phyloP scores from a whole-genome alignment of 92 coral and sea anemone genomes.

The Palythoa caribaeorum region DNA sequence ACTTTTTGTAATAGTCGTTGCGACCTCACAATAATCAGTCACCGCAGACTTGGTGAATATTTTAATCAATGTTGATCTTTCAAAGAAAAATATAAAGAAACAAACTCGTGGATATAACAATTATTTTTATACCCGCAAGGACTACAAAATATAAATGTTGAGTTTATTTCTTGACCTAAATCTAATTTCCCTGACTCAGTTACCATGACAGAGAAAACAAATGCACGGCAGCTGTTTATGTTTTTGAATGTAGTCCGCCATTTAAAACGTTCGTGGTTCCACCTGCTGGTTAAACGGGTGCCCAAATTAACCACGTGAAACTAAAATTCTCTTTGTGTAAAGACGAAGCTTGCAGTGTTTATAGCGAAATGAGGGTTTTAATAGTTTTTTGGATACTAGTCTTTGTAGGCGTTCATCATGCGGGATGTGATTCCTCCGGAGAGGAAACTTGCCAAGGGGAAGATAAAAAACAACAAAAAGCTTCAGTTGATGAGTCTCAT shows the following conservation, averaged over 20 bases:
- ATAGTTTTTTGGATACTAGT: background rate
- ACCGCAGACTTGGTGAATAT: too few species aligned
- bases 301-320: background rate
- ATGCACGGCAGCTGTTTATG: background rate
- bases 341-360: background rate
- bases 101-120: too few species aligned
- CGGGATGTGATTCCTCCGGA: background rate
- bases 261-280: background rate
- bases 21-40: too few species aligned
- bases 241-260: too few species aligned
- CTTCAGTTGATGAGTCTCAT: background rate
- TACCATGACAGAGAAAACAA: too few species aligned
- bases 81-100: too few species aligned
- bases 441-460: background rate
- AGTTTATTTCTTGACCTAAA: too few species aligned
- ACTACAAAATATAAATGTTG: too few species aligned
- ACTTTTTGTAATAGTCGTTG: too few species aligned
- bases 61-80: too few species aligned
- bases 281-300: background rate
- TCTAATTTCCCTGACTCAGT: too few species aligned
- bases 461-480: background rate
- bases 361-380: background rate
- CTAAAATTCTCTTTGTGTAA: background rate
- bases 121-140: too few species aligned
- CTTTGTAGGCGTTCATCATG: background rate